Base-by-base conservation (phyloP, 2,797 vertebrate genomes). In the Telmatherina bonti region DNA sequence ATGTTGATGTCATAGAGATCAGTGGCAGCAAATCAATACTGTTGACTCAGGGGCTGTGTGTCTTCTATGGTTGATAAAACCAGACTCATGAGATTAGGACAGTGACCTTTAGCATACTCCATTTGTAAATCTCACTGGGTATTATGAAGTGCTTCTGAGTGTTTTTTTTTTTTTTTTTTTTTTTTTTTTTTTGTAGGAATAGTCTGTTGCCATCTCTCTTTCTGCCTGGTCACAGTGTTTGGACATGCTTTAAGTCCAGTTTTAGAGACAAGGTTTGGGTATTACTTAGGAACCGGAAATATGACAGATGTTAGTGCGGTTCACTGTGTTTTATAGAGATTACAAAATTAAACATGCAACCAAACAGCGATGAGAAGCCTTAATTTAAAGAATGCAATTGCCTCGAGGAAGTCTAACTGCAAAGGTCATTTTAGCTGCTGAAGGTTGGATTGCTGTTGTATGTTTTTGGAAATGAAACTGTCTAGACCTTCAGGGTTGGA, bases 1-100 rank as follows among this genome's bases (percentile, higher is more conserved):
- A 24, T 73, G 72, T 69, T 72, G 7, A 63, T 87, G 84, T 87
- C 87, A 74, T 62, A 74, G 77, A 72, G 78, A 88, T 73, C 51
- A 62, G 67, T 82, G 87, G 77, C 88, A 90, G 81, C 74, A 81
- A 84, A 91, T 93, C 90, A 75, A 88, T 91, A 77, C 24, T 67
- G 77, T 82, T 86, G 89, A 92, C 81, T 88, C 84, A 81, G 67
- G 59, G 79, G 74, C 76, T 74, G 60, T 74, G 47, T 61, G 90
- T 83, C 82, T 91, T 70, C 70, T 67, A 66, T 20, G 74, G 62
- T 56, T 84, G 76, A 84, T 86, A 67, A 74, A 79, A 78, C 67
- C 66, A 69, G 84, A 85, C 84, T 64, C 62, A 3, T 67, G 76
- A 81, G 82, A 87, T 86, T 65, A 83, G 84, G 78, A 83, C 65